Percentiles rank a stretch among this genome's conserved stretches.
Conservation (phyloP, 2,113 vertebrate genomes). For the Phocoena sinus region DNA sequence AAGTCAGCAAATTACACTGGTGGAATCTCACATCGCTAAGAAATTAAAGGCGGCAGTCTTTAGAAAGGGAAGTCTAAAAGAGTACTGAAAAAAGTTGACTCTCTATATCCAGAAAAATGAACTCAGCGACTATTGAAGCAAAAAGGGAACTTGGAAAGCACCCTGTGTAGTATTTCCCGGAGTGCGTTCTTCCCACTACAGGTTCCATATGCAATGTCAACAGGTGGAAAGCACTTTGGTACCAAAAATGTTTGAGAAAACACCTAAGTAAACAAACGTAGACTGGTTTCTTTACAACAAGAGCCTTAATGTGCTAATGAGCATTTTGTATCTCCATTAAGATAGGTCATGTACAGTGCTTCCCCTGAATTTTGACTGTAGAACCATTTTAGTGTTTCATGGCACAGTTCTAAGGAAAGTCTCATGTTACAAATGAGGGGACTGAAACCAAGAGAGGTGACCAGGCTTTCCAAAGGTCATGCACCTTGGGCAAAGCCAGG, state of each 20-base stretch:
- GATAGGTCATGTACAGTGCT: neutral
- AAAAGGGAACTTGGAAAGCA: neutral
- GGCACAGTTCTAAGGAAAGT: neutral
- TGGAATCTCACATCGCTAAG: neutral
- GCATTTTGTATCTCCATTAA: neutral
- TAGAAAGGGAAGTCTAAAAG: neutral
- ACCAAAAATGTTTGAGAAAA: neutral
- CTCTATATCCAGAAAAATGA: neutral
- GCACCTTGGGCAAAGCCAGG: neutral
- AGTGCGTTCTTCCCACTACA: neutral
- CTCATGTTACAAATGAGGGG: constrained; percentile 20
- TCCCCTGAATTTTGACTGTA: neutral
- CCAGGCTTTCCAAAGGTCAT: neutral
- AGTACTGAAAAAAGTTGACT: neutral
- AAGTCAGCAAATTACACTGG: constrained; percentile 35
- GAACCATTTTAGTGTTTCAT: neutral
- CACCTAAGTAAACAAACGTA: neutral
- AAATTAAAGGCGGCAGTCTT: constrained; percentile 21
- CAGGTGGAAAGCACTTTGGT: neutral
- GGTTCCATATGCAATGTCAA: neutral
- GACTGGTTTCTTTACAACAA: neutral
- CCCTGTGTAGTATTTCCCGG: neutral
- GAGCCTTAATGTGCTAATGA: neutral
- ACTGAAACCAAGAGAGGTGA: neutral
- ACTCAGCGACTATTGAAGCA: neutral